Evolutionary conservation across 2,113 vertebrate genomes (phyloP).

Genomic region (Pipra filicauda): DNA sequence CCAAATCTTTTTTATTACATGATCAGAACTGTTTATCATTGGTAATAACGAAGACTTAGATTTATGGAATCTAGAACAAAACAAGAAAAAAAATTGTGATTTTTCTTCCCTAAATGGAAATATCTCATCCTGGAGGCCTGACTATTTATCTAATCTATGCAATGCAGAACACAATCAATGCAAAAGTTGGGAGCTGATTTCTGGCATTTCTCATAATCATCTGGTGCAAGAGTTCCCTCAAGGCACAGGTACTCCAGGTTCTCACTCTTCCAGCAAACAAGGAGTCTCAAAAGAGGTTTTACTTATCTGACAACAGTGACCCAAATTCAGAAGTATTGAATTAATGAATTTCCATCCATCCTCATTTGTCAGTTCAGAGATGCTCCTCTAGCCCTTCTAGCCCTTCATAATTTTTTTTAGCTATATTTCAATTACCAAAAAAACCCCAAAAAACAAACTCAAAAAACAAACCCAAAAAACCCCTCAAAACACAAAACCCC

Average conservation of each 20-base stretch:
- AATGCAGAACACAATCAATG: neutral
- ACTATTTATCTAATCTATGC: neutral
- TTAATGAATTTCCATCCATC: neutral
- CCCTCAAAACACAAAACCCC: neutral
- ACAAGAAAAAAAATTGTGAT: fast-evolving
- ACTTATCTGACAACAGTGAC: neutral
- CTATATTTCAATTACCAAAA: neutral
- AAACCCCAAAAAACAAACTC: neutral
- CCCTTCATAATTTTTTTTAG: fast-evolving
- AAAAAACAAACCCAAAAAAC: too few relatives aligned
- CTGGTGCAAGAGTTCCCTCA: neutral
- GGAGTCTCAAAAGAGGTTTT: neutral
- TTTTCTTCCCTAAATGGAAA: neutral
- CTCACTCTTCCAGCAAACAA: neutral
- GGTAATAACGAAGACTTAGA: neutral
- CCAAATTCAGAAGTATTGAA: neutral
- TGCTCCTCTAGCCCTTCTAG: neutral
- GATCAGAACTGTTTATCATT: neutral
- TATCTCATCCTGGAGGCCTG: neutral
- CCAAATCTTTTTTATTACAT: neutral
- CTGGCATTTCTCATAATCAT: neutral
- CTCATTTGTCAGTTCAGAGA: neutral
- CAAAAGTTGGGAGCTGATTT: neutral
- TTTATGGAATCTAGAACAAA: neutral
- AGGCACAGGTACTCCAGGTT: neutral